Evolutionary conservation across 2,113 vertebrate genomes (phyloP), one percentile per base, ranked within the genome.

Genomic region (Neolamprologus fasciatus): DNA sequence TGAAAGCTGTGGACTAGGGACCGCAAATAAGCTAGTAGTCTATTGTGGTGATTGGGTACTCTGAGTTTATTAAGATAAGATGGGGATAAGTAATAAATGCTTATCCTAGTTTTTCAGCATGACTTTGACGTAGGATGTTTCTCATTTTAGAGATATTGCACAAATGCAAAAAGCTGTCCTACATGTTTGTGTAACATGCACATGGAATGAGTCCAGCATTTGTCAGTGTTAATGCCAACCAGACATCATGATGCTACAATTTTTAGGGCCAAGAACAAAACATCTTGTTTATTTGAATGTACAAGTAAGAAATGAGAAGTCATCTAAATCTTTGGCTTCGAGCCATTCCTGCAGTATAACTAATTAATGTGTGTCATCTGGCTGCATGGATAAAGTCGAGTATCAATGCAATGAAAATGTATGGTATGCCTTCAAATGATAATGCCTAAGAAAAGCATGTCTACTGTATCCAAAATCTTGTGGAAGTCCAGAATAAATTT

Each of bases 1-100:
- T 66, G 61, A 0, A 63, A 66, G 31, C 61, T 66, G 61, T 35
- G 31, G 16, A 63, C 58, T 7, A 66, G 17, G 31, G 61, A 66
- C 61, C 2, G 6, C 61, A 35, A 12, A n/a, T 66, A 66, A 66
- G 17, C 61, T 35, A 10, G 57, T 0, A 33, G 9, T 61, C 33
- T 66, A 0, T 66, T 66, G 31, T 66, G 31, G 17, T 66, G 31
- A 12, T 35, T 0, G 3, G 31, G 4, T 35, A 33, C 28, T 61
- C 28, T 33, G 58, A n/a, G 57, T 31, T 61, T 33, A 61, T 61
- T 61, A 10, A 33, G 16, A 33, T 61, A 6, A 61, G 57, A 61
- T 33, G 28, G 28, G 57, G 57, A 61, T 17, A 61, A 61, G 61
- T 66, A 35, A 11, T 35, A 66, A 66, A 35, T 66, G 61, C 31